These are phyloP conservation scores for Tachypleus tridentatus DNA, from an alignment of 1,140 invertebrate genomes.

Conservation along the genomic window DNA sequence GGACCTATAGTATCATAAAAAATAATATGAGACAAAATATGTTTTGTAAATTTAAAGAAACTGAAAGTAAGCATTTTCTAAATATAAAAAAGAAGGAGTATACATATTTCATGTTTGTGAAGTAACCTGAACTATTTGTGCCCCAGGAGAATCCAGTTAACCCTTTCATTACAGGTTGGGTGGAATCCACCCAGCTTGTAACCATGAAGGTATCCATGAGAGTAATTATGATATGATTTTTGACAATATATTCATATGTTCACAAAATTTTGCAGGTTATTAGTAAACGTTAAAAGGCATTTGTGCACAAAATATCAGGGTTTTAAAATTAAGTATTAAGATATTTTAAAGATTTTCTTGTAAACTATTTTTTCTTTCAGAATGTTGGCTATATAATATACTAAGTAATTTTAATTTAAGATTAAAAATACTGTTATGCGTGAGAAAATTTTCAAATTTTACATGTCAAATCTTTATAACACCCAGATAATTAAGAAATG, in stretches of 20 bases:
- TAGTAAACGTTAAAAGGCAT: too few relatives aligned
- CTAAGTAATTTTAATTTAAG: neutral
- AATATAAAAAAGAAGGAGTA: constrained; percentile 5
- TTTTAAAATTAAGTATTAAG: too few relatives aligned
- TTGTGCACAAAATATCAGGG: too few relatives aligned
- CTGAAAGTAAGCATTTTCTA: constrained; percentile 11
- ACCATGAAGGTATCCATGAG: too few relatives aligned
- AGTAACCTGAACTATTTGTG: neutral
- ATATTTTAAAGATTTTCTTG: neutral
- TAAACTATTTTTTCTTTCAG: neutral
- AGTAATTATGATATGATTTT: too few relatives aligned
- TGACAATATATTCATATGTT: too few relatives aligned
- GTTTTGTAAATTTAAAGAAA: neutral
- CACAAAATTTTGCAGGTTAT: too few relatives aligned
- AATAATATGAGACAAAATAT: neutral
- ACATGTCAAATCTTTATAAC: neutral
- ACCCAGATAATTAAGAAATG: neutral
- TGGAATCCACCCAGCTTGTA: too few relatives aligned
- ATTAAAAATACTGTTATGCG: neutral
- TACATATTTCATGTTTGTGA: constrained; percentile 2
- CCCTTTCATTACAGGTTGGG: neutral
- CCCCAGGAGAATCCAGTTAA: constrained; percentile 2
- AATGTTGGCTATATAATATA: neutral
- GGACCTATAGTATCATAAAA: constrained; percentile 36
- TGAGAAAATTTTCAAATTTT: constrained; percentile 1